These are phyloP conservation scores for Neodiprion lecontei DNA, from an alignment of 1,140 invertebrate species.

Conservation along the genomic window DNA sequence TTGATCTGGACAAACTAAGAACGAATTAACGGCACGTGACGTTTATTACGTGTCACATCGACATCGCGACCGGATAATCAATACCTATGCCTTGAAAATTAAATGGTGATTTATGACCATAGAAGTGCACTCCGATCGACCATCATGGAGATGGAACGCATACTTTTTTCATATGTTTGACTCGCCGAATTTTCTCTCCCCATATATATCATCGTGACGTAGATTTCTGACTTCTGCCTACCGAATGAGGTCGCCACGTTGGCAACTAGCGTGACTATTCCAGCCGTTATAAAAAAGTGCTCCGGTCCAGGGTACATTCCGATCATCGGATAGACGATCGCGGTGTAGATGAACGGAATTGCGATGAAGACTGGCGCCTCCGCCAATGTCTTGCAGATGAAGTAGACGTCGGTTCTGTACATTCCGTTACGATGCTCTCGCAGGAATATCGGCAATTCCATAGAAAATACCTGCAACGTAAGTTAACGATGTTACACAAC, in stretches of 20 bases:
- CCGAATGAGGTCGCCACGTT: conserved; percentile 93
- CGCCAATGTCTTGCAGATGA: conserved; percentile 88
- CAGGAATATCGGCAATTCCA: conserved; percentile 90
- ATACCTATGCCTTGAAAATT: background rate
- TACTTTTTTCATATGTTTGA: background rate
- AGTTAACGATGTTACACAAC: background rate
- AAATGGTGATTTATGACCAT: too few species aligned
- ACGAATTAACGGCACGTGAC: background rate
- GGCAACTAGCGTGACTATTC: conserved; percentile 81
- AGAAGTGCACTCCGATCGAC: too few species aligned
- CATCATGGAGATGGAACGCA: background rate
- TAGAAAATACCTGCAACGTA: conserved; percentile 83
- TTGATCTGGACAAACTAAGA: background rate
- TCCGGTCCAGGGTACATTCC: conserved; percentile 76
- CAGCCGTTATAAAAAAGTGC: conserved; percentile 78
- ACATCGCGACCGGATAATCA: background rate
- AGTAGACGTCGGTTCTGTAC: conserved; percentile 93
- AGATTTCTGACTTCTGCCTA: conserved; percentile 54
- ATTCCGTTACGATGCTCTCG: conserved; percentile 91
- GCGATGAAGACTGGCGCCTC: conserved; percentile 84
- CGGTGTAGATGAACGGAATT: conserved; percentile 84
- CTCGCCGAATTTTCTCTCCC: background rate
- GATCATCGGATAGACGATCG: conserved; percentile 88
- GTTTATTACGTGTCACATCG: background rate
- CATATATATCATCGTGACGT: background rate